Percentiles rank a stretch among this genome's conserved stretches.
Conservation (phyloP, 1,140 invertebrate genomes). For the Saccostrea cuccullata region DNA sequence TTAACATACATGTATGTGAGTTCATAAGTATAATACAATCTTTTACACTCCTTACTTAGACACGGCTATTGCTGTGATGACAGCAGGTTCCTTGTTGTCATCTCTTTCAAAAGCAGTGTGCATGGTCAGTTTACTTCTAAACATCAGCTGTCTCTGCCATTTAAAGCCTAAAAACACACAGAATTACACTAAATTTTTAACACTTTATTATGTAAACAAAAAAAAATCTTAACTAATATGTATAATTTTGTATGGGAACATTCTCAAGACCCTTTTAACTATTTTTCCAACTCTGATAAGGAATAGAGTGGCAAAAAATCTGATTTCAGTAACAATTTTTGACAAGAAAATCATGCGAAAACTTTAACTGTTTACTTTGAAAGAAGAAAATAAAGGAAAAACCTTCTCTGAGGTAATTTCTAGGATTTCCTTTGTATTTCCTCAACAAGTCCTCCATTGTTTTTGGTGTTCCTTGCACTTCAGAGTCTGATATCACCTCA, state of each 20-base stretch:
- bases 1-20: too few relatives aligned
- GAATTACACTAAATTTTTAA: neutral
- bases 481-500: slow-evolving; percentile 79
- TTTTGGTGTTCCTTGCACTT: slow-evolving; percentile 73
- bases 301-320: too few relatives aligned
- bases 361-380: neutral
- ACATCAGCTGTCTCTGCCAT: slow-evolving; percentile 95
- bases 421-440: slow-evolving; percentile 68
- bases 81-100: slow-evolving; percentile 97
- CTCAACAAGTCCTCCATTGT: slow-evolving; percentile 65
- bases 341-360: neutral
- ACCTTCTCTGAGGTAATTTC: slow-evolving; percentile 74
- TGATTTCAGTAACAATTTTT: too few relatives aligned
- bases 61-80: slow-evolving; percentile 92
- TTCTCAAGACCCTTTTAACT: too few relatives aligned
- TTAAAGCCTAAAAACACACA: slow-evolving; percentile 83
- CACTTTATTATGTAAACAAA: too few relatives aligned
- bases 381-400: slow-evolving; percentile 3
- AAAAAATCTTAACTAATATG: too few relatives aligned
- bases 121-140: slow-evolving; percentile 98
- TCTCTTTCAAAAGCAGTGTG: slow-evolving; percentile 98
- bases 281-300: too few relatives aligned
- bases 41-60: slow-evolving; percentile 47
- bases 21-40: neutral
- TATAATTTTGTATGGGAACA: too few relatives aligned